Evolutionary conservation across 2,113 vertebrate genomes (phyloP).

Genomic region (Catagonus wagneri): DNA sequence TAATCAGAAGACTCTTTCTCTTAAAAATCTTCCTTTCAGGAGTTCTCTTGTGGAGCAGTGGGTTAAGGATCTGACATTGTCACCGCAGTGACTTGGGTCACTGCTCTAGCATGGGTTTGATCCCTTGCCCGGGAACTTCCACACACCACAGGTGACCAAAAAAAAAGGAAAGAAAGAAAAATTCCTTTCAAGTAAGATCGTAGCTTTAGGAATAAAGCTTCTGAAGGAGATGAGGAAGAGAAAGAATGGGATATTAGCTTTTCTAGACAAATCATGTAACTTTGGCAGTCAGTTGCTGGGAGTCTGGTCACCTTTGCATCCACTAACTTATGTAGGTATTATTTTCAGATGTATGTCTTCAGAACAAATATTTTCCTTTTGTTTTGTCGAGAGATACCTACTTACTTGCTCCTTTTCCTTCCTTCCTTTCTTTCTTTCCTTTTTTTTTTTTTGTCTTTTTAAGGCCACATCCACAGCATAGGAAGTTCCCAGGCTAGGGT

Average conservation of each 20-base stretch:
- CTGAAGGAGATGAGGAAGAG: background rate
- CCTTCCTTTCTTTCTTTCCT: too few species aligned
- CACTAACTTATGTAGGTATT: background rate
- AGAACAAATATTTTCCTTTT: conserved; percentile 18
- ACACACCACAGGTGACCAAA: too few species aligned
- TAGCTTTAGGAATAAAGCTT: conserved; percentile 33
- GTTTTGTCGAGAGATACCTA: conserved; percentile 31
- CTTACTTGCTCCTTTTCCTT: conserved; percentile 7
- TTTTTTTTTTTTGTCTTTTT: too few species aligned
- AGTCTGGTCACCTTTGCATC: background rate
- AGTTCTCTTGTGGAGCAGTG: too few species aligned
- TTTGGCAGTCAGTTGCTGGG: background rate
- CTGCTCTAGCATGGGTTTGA: too few species aligned
- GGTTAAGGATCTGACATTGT: too few species aligned
- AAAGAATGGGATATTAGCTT: background rate
- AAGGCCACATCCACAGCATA: too few species aligned
- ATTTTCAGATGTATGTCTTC: background rate
- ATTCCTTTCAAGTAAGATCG: background rate
- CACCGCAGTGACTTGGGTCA: too few species aligned
- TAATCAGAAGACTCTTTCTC: background rate
- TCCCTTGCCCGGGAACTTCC: too few species aligned
- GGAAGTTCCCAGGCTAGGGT: too few species aligned
- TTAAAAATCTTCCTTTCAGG: conserved; percentile 23
- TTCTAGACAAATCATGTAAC: background rate
- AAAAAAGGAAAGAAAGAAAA: background rate